Evolutionary conservation across 2,797 vertebrate genomes (phyloP).

Genomic region (Semaprochilodus insignis): DNA sequence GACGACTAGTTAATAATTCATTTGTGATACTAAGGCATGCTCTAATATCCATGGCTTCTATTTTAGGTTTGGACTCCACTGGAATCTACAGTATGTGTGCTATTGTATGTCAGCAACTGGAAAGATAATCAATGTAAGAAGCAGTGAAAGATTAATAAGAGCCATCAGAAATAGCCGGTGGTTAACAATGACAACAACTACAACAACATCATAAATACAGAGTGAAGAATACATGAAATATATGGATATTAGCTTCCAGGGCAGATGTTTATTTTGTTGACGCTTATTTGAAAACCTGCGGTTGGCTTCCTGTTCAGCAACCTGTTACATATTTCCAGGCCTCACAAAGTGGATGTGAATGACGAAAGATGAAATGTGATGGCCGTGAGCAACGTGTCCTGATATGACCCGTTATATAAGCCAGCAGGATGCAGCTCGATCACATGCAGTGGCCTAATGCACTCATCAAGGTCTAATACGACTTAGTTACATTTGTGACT

Average conservation of each 20-base stretch:
- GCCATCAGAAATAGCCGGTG: neutral
- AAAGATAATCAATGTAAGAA: neutral
- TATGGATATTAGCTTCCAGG: neutral
- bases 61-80: neutral
- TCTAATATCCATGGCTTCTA: slow-evolving; percentile 17
- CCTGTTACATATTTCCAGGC: neutral
- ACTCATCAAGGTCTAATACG: neutral
- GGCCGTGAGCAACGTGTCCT: no score
- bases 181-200: neutral
- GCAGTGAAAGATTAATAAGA: neutral
- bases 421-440: no score
- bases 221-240: neutral
- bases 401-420: no score
- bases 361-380: neutral
- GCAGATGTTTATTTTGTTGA: neutral
- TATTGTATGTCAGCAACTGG: neutral
- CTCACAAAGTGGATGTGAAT: neutral
- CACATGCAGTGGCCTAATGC: neutral
- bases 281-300: neutral
- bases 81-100: neutral
- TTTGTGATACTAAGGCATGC: slow-evolving; percentile 4
- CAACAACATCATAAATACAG: neutral
- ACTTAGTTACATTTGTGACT: neutral
- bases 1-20: slow-evolving; percentile 23
- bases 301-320: neutral